Evolutionary conservation across 2,113 vertebrate species (phyloP).

Genomic region (Litocranius walleri): DNA sequence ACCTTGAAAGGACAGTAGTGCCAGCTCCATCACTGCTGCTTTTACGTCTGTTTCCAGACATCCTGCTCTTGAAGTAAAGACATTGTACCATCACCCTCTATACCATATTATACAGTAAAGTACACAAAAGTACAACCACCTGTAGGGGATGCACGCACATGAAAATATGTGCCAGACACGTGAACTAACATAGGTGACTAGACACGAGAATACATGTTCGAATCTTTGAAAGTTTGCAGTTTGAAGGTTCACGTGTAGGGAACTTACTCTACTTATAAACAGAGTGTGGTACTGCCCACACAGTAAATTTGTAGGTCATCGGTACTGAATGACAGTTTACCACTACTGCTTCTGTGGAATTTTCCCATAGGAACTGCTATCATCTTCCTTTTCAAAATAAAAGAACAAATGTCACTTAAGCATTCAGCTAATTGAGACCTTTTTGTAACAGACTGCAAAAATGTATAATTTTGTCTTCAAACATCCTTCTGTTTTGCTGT

Average conservation of each 20-base stretch:
- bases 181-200: neutral
- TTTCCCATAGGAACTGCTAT: neutral
- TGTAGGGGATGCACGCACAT: neutral
- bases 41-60: neutral
- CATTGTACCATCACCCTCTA: neutral
- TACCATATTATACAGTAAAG: neutral
- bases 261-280: neutral
- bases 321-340: neutral
- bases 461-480: neutral
- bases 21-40: neutral
- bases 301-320: neutral
- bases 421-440: neutral
- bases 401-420: neutral
- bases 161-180: neutral
- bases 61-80: neutral
- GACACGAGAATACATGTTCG: neutral
- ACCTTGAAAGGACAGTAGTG: neutral
- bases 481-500: neutral
- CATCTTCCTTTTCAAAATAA: neutral
- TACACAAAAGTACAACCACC: neutral
- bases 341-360: neutral
- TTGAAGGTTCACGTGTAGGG: neutral
- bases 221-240: neutral
- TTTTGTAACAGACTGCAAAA: neutral
- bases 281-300: neutral